These are phyloP conservation scores for Battus philenor DNA, from an alignment of 1,140 invertebrate species.

Conservation along the genomic window DNA sequence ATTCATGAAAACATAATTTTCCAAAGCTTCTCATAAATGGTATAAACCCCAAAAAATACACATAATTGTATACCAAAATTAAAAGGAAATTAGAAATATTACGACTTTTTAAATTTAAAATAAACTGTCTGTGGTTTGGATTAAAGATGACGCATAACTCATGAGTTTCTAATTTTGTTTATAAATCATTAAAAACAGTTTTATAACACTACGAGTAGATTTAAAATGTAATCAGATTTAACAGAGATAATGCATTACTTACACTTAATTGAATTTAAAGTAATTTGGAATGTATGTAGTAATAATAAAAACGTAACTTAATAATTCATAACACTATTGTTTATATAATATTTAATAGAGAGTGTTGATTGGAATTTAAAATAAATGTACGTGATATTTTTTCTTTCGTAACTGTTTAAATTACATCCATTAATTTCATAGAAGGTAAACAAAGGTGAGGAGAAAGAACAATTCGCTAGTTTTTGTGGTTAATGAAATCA, in stretches of 20 bases:
- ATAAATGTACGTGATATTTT: background rate
- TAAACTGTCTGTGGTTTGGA: no score
- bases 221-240: background rate
- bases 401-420: constrained; percentile 7
- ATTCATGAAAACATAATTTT: no score
- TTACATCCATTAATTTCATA: constrained; percentile 7
- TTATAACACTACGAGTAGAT: no score
- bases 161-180: no score
- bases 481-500: background rate
- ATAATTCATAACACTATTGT: background rate
- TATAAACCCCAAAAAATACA: no score
- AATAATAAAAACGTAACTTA: background rate
- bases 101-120: no score
- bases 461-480: constrained; percentile 5
- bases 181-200: no score
- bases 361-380: constrained; percentile 7
- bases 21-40: no score
- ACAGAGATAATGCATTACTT: background rate
- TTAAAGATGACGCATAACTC: no score
- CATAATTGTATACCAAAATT: no score
- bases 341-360: constrained; percentile 7
- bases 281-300: background rate
- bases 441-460: constrained; percentile 2
- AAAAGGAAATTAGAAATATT: no score
- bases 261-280: background rate